Conservation (phyloP, 2,797 vertebrate species). For the Sebastes melanostomus region DNA sequence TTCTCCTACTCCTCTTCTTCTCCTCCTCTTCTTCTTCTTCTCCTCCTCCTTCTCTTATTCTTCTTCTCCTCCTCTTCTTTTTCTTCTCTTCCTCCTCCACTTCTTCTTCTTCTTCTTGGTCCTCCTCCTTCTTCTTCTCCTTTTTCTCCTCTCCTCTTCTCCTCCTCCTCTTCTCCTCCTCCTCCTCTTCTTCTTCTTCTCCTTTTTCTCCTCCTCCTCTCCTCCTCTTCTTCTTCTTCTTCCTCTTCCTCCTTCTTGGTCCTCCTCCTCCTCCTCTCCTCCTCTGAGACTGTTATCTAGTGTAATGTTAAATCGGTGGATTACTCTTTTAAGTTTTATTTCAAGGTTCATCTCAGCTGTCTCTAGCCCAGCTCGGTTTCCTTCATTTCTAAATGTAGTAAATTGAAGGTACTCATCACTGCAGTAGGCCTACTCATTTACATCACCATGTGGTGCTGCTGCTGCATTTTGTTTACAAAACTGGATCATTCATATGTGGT, state of each 20-base stretch:
- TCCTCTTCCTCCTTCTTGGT: fast-evolving
- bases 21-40: too few species aligned
- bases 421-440: neutral
- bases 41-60: fast-evolving
- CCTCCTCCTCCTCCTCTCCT: fast-evolving
- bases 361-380: neutral
- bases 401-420: neutral
- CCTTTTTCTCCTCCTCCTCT: fast-evolving
- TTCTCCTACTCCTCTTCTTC: too few species aligned
- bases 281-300: too few species aligned
- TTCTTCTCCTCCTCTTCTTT: too few species aligned
- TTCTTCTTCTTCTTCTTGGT: fast-evolving
- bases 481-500: neutral
- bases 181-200: fast-evolving
- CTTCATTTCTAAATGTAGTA: neutral
- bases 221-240: fast-evolving
- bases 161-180: fast-evolving
- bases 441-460: neutral
- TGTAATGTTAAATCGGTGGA: too few species aligned
- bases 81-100: too few species aligned
- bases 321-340: too few species aligned
- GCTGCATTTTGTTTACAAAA: neutral
- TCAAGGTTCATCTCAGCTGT: neutral
- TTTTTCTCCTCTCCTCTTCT: fast-evolving
- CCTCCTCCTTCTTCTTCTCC: too few species aligned